Conservation (phyloP, 2,797 vertebrate species). For the Rhynchonycteris naso region DNA sequence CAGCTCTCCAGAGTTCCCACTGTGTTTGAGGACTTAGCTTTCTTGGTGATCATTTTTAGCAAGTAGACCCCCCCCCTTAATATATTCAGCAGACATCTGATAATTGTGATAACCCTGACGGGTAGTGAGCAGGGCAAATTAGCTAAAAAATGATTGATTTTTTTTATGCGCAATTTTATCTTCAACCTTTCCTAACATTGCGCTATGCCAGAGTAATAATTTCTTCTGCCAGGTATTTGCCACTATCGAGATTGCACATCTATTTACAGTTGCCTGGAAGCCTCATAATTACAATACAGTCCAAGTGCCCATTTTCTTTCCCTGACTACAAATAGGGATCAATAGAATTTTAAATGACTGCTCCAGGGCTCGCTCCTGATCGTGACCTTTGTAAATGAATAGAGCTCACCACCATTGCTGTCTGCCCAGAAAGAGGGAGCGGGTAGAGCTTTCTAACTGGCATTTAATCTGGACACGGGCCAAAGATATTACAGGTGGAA, state of each 20-base stretch:
- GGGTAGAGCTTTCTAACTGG: slow-evolving; percentile 89
- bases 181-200: slow-evolving; percentile 87
- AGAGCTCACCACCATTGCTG: slow-evolving; percentile 89
- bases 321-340: slow-evolving; percentile 91
- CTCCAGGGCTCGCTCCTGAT: slow-evolving; percentile 90
- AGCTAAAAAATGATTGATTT: slow-evolving; percentile 88
- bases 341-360: slow-evolving; percentile 93
- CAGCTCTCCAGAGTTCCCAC: slow-evolving; percentile 55
- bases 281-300: slow-evolving; percentile 91
- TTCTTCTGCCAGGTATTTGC: slow-evolving; percentile 88
- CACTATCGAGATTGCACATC: slow-evolving; percentile 87
- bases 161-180: slow-evolving; percentile 88
- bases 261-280: slow-evolving; percentile 90
- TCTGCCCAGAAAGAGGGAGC: slow-evolving; percentile 91
- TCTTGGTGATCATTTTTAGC: slow-evolving; percentile 68
- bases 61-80: slow-evolving; percentile 79
- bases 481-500: slow-evolving; percentile 88
- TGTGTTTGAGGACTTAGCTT: slow-evolving; percentile 62
- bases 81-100: slow-evolving; percentile 84
- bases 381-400: slow-evolving; percentile 98
- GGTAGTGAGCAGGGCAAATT: slow-evolving; percentile 84
- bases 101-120: slow-evolving; percentile 89
- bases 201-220: slow-evolving; percentile 86
- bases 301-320: slow-evolving; percentile 90
- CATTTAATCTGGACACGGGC: slow-evolving; percentile 92